A percentile compares a stretch with the other conserved stretches of the same genome.
Conservation (phyloP, 1,140 invertebrate genomes). For the Bacillus rossius region DNA sequence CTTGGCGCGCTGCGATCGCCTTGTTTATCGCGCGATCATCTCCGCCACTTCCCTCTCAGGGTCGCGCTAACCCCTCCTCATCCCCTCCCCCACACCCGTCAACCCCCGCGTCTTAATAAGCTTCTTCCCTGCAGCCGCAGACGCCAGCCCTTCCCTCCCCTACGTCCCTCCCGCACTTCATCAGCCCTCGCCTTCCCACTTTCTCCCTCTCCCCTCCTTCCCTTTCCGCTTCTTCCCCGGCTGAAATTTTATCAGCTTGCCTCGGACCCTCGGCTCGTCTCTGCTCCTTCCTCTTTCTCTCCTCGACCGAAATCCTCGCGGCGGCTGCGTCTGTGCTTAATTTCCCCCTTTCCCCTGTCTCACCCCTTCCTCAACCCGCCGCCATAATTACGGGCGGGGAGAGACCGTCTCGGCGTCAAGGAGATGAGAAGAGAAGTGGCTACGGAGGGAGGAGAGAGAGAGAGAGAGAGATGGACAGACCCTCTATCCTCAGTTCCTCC, state of each 20-base stretch:
- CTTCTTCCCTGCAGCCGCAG: no score
- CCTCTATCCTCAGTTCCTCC: constrained; percentile 8
- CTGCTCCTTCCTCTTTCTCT: background rate
- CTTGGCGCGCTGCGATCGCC: no score
- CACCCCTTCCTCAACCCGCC: no score
- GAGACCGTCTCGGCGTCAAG: background rate
- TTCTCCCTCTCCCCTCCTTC: background rate
- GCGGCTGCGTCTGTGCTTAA: constrained; percentile 17
- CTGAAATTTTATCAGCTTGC: no score
- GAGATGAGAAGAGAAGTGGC: background rate
- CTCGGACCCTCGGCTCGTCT: no score
- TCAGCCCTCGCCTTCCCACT: background rate
- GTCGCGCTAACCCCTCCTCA: background rate
- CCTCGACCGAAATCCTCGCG: background rate
- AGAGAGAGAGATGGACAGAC: background rate
- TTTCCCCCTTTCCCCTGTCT: no score
- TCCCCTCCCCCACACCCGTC: background rate
- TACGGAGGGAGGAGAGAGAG: background rate
- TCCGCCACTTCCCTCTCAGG: no score
- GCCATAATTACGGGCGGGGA: constrained; percentile 12
- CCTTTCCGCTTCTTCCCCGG: background rate
- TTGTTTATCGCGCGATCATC: no score
- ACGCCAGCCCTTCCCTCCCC: no score
- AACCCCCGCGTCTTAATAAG: no score
- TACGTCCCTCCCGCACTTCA: no score